Percentiles rank a stretch among this genome's conserved stretches.
Conservation (phyloP, 2,113 vertebrate genomes). For the Boulengeromyrus knoepffleri region DNA sequence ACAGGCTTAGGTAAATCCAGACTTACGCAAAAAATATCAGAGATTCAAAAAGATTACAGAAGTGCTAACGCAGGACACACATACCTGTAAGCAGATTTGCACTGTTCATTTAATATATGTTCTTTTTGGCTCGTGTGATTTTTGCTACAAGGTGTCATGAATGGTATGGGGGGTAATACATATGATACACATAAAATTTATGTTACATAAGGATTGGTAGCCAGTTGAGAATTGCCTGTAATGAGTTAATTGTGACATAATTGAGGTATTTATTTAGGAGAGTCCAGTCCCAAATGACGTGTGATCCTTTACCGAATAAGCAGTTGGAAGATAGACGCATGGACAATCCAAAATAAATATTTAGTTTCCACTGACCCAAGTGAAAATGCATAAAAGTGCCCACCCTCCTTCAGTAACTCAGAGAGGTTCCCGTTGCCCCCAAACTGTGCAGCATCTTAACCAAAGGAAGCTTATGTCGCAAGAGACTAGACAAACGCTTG, state of each 20-base stretch:
- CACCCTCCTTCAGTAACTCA: neutral
- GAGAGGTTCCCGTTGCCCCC: neutral
- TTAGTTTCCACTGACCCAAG: neutral
- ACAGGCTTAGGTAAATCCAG: neutral
- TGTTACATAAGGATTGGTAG: too few relatives aligned
- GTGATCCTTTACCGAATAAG: neutral
- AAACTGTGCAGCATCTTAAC: neutral
- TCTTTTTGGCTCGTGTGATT: too few relatives aligned
- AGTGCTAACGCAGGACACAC: neutral
- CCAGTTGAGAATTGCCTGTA: neutral
- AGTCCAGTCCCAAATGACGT: neutral
- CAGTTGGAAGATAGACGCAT: neutral
- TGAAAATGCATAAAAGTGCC: neutral
- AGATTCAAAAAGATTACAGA: neutral
- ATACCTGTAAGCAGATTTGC: too few relatives aligned
- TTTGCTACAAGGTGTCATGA: too few relatives aligned
- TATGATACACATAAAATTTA: too few relatives aligned
- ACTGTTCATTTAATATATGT: too few relatives aligned
- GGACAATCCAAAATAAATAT: neutral
- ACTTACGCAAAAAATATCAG: neutral
- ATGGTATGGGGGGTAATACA: too few relatives aligned
- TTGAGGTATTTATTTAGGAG: neutral
- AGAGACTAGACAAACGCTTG: neutral
- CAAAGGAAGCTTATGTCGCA: neutral
- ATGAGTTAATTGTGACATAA: neutral